These are phyloP conservation scores for Oryzias melastigma DNA, from an alignment of 2,113 vertebrate genomes.

Conservation along the genomic window DNA sequence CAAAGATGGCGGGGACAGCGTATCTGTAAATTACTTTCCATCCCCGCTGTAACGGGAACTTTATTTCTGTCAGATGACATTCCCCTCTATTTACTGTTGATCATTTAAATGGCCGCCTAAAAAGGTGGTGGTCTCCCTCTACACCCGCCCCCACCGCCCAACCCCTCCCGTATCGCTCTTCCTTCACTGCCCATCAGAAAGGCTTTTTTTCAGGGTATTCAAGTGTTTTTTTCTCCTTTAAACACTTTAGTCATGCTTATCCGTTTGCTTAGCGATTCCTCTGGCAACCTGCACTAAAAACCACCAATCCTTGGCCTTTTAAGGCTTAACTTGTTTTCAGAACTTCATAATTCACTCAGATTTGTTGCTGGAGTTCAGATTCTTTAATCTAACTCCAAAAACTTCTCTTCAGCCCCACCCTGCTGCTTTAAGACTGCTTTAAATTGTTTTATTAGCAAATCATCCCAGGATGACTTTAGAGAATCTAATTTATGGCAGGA, in stretches of 20 bases:
- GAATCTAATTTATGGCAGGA: too few relatives aligned
- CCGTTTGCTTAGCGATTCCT: constrained; percentile 53
- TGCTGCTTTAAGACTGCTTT: constrained; percentile 58
- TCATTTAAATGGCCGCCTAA: constrained; percentile 96
- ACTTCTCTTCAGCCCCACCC: constrained; percentile 21
- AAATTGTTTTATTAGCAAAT: constrained; percentile 83
- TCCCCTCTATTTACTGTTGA: constrained; percentile 89
- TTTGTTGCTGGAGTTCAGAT: constrained; percentile 58
- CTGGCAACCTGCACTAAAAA: constrained; percentile 35
- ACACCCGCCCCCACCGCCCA: constrained; percentile 8
- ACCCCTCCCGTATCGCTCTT: constrained; percentile 19
- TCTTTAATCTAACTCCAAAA: constrained; percentile 32
- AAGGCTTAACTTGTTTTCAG: constrained; percentile 62
- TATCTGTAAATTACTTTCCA: constrained; percentile 99
- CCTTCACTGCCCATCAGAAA: constrained; percentile 42
- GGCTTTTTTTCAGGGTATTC: constrained; percentile 49
- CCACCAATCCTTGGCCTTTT: constrained; percentile 43
- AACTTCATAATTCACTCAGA: constrained; percentile 56
- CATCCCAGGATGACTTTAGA: constrained; percentile 98
- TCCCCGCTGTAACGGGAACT: constrained; percentile 97
- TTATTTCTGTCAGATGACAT: constrained; percentile 99
- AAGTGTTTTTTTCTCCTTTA: constrained; percentile 68
- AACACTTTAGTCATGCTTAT: constrained; percentile 57
- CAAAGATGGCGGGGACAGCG: constrained; percentile 98
- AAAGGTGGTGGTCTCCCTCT: constrained; percentile 69